These are phyloP conservation scores for Drosophila triauraria DNA, from an alignment of 1,140 invertebrate species.

Conservation along the genomic window DNA sequence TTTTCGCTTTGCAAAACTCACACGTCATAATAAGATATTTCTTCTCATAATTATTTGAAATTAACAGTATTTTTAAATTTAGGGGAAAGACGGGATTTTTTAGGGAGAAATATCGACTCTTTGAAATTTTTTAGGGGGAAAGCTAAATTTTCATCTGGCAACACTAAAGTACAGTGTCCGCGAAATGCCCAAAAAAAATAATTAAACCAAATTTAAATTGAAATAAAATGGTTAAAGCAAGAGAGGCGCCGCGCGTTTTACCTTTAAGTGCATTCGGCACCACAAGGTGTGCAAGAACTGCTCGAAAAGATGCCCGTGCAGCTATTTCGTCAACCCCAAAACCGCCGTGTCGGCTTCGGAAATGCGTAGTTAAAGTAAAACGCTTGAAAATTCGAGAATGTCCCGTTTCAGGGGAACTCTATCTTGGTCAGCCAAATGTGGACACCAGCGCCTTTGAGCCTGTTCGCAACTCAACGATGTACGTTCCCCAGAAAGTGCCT, in stretches of 20 bases:
- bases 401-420: background rate
- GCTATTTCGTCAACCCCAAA: background rate
- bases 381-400: slow-evolving; percentile 24
- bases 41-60: no score
- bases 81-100: no score
- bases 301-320: background rate
- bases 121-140: no score
- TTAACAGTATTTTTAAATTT: no score
- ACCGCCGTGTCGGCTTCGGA: slow-evolving; percentile 7
- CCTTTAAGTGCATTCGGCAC: no score
- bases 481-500: background rate
- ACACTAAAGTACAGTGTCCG: background rate
- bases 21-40: no score
- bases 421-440: background rate
- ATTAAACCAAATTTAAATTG: background rate
- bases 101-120: no score
- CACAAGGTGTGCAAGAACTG: background rate
- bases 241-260: background rate
- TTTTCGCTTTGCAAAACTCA: no score
- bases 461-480: slow-evolving; percentile 53
- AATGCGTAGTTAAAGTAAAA: slow-evolving; percentile 52
- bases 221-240: slow-evolving; percentile 41
- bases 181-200: slow-evolving; percentile 2
- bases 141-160: no score
- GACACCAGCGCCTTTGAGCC: slow-evolving; percentile 44